phyloP scores from a whole-genome alignment of 2,797 vertebrate genomes.

The Xyrichtys novacula region DNA sequence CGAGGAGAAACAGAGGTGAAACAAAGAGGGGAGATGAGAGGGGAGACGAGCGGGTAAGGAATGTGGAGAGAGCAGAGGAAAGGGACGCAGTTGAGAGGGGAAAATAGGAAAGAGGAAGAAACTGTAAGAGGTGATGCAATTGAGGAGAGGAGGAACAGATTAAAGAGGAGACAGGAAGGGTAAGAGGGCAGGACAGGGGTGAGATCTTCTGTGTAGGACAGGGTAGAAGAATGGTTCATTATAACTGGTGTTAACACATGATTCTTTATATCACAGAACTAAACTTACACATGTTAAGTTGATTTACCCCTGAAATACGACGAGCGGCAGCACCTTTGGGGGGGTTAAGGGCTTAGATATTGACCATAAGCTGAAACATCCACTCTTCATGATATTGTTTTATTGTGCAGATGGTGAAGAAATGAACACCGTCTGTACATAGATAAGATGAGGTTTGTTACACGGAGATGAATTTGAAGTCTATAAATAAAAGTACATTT shows the following conservation, averaged over 20 bases:
- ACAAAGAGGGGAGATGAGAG: slow-evolving; percentile 77
- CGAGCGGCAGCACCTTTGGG: too few relatives aligned
- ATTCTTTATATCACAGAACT: too few relatives aligned
- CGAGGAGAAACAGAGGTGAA: slow-evolving; percentile 75
- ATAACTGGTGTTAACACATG: neutral
- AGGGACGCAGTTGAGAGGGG: slow-evolving; percentile 37
- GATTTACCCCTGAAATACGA: too few relatives aligned
- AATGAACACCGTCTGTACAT: too few relatives aligned
- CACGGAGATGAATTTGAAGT: too few relatives aligned
- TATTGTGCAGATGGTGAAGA: too few relatives aligned
- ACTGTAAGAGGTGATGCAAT: slow-evolving; percentile 27
- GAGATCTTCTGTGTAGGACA: slow-evolving; percentile 18
- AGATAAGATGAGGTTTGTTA: too few relatives aligned
- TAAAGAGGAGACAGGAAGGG: slow-evolving; percentile 10
- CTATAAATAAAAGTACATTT: too few relatives aligned
- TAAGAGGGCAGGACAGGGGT: slow-evolving; percentile 16
- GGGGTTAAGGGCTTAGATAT: too few relatives aligned
- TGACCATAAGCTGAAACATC: too few relatives aligned
- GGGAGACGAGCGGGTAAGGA: slow-evolving; percentile 55
- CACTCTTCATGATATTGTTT: too few relatives aligned
- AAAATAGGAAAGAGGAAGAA: slow-evolving; percentile 7
- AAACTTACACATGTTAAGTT: too few relatives aligned
- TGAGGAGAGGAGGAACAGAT: slow-evolving; percentile 5
- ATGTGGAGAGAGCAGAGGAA: slow-evolving; percentile 34
- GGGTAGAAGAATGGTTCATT: neutral